Percentiles rank a stretch among this genome's conserved stretches.
Conservation (phyloP, 2,113 vertebrate genomes). For the Pseudopipra pipra region DNA sequence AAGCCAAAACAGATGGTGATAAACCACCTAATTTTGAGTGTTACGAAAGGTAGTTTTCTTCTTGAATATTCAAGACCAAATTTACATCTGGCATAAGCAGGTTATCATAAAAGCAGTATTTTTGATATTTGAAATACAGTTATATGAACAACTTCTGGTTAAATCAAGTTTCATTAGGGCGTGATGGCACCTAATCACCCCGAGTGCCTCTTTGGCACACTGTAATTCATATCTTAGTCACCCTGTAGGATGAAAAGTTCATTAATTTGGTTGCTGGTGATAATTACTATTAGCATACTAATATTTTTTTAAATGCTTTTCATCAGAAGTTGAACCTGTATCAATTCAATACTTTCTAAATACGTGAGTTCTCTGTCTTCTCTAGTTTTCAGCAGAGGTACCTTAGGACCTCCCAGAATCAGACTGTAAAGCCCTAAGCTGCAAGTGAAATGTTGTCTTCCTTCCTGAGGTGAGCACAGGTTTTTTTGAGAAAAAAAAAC, state of each 20-base stretch:
- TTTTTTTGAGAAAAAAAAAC: background rate
- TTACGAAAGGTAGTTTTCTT: background rate
- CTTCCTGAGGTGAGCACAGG: conserved; percentile 37
- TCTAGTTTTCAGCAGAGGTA: background rate
- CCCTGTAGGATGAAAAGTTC: background rate
- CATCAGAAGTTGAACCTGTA: background rate
- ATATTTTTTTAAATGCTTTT: background rate
- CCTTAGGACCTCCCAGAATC: background rate
- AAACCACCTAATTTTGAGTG: background rate
- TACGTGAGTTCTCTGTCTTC: background rate
- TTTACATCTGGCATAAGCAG: background rate
- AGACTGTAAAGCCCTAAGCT: background rate
- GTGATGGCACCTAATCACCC: background rate
- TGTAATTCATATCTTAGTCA: background rate
- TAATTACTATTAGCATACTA: background rate
- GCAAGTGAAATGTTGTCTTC: conserved; percentile 36
- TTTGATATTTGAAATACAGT: background rate
- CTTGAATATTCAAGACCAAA: background rate
- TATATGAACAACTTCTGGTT: background rate
- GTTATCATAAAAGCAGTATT: background rate
- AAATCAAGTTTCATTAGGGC: background rate
- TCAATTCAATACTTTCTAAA: background rate
- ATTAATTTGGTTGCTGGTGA: background rate
- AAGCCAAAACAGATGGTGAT: background rate
- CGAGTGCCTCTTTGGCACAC: background rate